phyloP scores from a whole-genome alignment of 2,113 vertebrate genomes.

The Heteronetta atricapilla region DNA sequence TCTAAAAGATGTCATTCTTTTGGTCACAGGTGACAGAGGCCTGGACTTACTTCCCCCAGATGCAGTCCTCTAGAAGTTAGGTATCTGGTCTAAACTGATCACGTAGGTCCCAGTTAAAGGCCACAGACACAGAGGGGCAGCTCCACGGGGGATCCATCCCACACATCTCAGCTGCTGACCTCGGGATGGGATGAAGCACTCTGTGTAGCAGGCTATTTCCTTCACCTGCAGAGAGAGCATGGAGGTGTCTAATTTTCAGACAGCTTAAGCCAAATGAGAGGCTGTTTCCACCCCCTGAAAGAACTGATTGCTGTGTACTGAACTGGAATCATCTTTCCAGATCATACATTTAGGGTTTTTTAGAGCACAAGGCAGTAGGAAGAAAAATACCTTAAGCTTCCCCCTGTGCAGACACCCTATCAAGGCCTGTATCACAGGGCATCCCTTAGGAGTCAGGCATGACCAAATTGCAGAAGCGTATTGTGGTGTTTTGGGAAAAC shows the following conservation, averaged over 20 bases:
- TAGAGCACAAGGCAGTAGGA: background rate
- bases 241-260: background rate
- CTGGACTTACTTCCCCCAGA: background rate
- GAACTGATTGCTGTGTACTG: background rate
- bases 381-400: background rate
- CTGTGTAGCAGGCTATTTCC: background rate
- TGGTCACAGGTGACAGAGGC: background rate
- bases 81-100: background rate
- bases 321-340: background rate
- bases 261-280: background rate
- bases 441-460: background rate
- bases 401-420: background rate
- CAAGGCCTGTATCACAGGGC: background rate
- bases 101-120: background rate
- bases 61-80: background rate
- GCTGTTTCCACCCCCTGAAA: background rate
- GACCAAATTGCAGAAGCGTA: background rate
- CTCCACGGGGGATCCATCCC: background rate
- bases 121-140: background rate
- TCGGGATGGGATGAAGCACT: background rate
- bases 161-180: accelerated
- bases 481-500: background rate
- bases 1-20: background rate
- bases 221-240: background rate
- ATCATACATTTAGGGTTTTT: background rate